Percentiles rank a stretch among this genome's conserved stretches.
phyloP scores from a whole-genome alignment of 2,888 invertebrate species.

The Hypselothyrea guttata region DNA sequence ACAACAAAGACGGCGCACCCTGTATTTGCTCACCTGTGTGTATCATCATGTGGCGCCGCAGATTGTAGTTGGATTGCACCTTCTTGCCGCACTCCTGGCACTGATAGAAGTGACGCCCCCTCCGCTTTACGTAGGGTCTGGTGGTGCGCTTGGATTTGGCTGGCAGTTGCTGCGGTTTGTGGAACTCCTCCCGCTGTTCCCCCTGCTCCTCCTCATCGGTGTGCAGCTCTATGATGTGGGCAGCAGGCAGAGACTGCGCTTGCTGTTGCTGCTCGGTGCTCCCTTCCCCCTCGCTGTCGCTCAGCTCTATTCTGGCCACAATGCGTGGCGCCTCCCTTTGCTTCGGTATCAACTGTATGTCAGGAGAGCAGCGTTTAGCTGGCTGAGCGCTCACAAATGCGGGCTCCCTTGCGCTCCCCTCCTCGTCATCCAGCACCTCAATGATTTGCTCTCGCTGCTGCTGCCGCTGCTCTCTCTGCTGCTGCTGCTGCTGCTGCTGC shows the following conservation, averaged over 20 bases:
- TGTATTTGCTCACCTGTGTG: constrained; percentile 79
- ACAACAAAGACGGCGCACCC: too few species aligned
- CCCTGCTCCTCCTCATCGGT: constrained; percentile 61
- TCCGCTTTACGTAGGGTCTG: constrained; percentile 66
- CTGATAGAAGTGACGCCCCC: constrained; percentile 78
- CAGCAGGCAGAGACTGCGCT: constrained; percentile 16
- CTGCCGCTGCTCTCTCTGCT: constrained; percentile 23
- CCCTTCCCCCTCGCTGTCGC: constrained; percentile 63
- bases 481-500: constrained; percentile 20
- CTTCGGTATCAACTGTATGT: constrained; percentile 72
- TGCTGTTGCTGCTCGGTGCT: constrained; percentile 58
- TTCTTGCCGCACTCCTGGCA: constrained; percentile 81
- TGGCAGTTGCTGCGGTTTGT: neutral
- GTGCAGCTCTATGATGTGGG: constrained; percentile 47
- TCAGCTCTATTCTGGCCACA: constrained; percentile 75
- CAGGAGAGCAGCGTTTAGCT: constrained; percentile 49
- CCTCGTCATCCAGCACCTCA: constrained; percentile 75
- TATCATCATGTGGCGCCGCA: constrained; percentile 82
- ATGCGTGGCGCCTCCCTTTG: constrained; percentile 55
- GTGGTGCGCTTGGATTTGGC: constrained; percentile 40
- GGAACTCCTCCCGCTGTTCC: constrained; percentile 16
- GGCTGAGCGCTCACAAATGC: constrained; percentile 35
- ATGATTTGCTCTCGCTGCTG: constrained; percentile 61
- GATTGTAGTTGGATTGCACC: constrained; percentile 81
- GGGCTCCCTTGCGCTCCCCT: constrained; percentile 41